These are phyloP conservation scores for Silurus meridionalis DNA, from an alignment of 2,113 vertebrate genomes.

Conservation along the genomic window DNA sequence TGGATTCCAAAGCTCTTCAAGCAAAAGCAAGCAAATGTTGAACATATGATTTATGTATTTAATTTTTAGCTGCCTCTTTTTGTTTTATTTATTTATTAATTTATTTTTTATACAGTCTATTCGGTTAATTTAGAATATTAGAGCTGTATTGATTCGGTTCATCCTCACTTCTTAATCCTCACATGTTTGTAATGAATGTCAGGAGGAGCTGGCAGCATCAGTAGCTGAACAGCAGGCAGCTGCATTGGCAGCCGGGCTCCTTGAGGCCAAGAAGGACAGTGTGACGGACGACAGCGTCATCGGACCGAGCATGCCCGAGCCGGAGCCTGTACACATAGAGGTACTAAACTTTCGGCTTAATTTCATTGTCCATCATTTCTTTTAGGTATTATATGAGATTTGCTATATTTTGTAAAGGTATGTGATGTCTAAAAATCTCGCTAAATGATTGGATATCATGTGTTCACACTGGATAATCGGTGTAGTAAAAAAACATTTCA, in stretches of 20 bases:
- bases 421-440: not conserved
- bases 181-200: not conserved
- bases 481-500: not conserved
- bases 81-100: too few relatives aligned
- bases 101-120: not conserved
- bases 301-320: conserved; percentile 82
- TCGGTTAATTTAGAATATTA: not conserved
- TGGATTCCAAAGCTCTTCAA: too few relatives aligned
- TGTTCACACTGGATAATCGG: not conserved
- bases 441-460: not conserved
- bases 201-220: conserved; percentile 77
- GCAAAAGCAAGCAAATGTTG: too few relatives aligned
- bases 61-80: too few relatives aligned
- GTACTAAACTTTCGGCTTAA: conserved; percentile 48
- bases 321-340: conserved; percentile 74
- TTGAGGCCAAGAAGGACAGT: conserved; percentile 71
- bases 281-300: conserved; percentile 74
- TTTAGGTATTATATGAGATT: not conserved
- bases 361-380: not conserved
- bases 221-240: conserved; percentile 77
- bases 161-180: not conserved
- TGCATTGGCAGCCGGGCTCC: conserved; percentile 70
- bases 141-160: not conserved
- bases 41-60: too few relatives aligned
- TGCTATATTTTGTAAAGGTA: not conserved